These are phyloP conservation scores for Perca schrenkii DNA, from an alignment of 2,113 vertebrate species.

Conservation along the genomic window DNA sequence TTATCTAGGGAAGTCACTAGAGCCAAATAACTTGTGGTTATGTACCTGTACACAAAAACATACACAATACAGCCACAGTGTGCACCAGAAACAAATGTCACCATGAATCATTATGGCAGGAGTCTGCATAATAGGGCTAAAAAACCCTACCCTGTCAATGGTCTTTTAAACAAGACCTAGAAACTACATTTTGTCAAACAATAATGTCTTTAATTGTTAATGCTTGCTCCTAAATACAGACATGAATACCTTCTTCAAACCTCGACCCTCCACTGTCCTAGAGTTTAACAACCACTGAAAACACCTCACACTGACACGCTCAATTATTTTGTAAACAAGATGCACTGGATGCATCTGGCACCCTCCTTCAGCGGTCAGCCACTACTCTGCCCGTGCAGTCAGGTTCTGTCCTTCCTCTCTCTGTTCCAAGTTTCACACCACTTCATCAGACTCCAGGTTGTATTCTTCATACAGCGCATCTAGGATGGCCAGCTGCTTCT, in stretches of 20 bases:
- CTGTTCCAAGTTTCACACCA: conserved; percentile 87
- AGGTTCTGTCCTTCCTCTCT: neutral
- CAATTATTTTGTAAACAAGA: conserved; percentile 46
- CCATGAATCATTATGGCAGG: conserved; percentile 26
- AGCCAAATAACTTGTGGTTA: conserved; percentile 30
- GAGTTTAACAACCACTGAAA: conserved; percentile 36
- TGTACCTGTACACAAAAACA: conserved; percentile 41
- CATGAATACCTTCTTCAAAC: conserved; percentile 47
- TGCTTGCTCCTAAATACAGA: conserved; percentile 35
- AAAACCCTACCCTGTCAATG: conserved; percentile 1
- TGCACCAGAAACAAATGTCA: conserved; percentile 45
- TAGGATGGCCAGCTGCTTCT: conserved; percentile 92
- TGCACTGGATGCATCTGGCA: conserved; percentile 28
- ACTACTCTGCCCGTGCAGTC: conserved; percentile 2
- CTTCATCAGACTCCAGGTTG: conserved; percentile 95
- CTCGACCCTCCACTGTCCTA: conserved; percentile 5
- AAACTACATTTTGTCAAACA: conserved; percentile 25
- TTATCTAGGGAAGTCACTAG: conserved; percentile 6
- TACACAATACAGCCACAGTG: conserved; percentile 22
- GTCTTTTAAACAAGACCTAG: conserved; percentile 56
- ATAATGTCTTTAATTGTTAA: conserved; percentile 29
- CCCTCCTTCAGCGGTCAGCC: conserved; percentile 16
- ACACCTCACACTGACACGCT: conserved; percentile 35
- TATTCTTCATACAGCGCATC: conserved; percentile 94
- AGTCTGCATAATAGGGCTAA: conserved; percentile 43